phyloP scores from a whole-genome alignment of 2,888 invertebrate species.

The Eupithecia vulgata region DNA sequence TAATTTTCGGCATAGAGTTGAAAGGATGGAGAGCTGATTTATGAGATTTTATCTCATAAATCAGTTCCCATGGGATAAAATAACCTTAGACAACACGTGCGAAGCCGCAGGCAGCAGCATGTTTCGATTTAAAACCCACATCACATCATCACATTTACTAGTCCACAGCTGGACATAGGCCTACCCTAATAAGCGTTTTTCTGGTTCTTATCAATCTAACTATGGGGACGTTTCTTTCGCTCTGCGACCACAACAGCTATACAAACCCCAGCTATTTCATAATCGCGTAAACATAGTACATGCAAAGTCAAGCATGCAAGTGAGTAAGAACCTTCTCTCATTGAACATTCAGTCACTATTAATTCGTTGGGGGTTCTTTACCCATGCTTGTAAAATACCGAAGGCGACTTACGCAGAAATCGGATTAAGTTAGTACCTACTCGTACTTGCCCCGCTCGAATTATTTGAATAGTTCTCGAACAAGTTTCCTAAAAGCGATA shows the following conservation, averaged over 20 bases:
- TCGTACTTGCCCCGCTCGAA: background rate
- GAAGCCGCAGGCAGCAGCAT: no score
- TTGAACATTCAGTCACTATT: background rate
- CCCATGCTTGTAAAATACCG: background rate
- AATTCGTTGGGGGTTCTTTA: background rate
- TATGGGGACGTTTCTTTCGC: background rate
- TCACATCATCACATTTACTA: no score
- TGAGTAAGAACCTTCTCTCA: background rate
- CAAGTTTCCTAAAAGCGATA: background rate
- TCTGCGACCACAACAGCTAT: background rate
- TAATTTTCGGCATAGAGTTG: no score
- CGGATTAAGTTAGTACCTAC: slow-evolving; percentile 1
- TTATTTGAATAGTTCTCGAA: background rate
- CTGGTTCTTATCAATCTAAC: no score
- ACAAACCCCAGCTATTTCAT: no score
- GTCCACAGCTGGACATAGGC: no score
- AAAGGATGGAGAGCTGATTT: no score
- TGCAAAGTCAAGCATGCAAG: background rate
- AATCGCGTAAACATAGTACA: background rate
- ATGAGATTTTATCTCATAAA: no score
- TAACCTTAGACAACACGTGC: no score
- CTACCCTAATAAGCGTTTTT: no score
- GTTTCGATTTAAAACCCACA: no score
- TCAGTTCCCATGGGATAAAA: no score
- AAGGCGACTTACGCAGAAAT: background rate